phyloP scores from a whole-genome alignment of 30 jellyfish, hydroid and myxozoan species.

The Aurelia coerulea region DNA sequence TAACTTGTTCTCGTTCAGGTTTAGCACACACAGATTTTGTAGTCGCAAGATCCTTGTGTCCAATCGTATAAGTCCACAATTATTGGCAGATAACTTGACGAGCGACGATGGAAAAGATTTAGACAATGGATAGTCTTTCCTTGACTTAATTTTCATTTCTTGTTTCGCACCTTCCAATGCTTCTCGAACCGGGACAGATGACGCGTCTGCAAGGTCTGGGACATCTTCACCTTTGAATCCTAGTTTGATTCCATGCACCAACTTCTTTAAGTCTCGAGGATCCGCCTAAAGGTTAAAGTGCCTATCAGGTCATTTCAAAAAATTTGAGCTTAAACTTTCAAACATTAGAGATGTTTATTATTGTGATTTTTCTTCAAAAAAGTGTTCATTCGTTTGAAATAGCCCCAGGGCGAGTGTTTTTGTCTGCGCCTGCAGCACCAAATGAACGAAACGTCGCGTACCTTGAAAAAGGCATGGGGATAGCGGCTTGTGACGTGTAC shows the following conservation, averaged over 20 bases:
- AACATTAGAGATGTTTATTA: too few relatives aligned
- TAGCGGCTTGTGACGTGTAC: too few relatives aligned
- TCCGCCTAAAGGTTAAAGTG: slow-evolving; percentile 54
- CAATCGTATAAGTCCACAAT: slow-evolving; percentile 58
- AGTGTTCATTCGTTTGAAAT: too few relatives aligned
- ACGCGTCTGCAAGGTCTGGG: background rate
- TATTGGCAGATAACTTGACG: slow-evolving; percentile 39
- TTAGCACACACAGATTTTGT: slow-evolving; percentile 34
- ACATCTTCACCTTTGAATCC: slow-evolving; percentile 73
- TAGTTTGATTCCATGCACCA: slow-evolving; percentile 62
- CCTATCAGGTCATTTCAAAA: too few relatives aligned
- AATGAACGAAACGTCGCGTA: too few relatives aligned
- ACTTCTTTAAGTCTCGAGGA: slow-evolving; percentile 63
- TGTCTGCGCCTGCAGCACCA: too few relatives aligned
- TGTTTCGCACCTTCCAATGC: slow-evolving; percentile 65
- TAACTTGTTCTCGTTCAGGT: slow-evolving; percentile 61
- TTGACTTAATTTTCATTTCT: slow-evolving; percentile 62
- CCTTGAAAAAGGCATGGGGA: too few relatives aligned
- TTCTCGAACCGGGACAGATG: background rate
- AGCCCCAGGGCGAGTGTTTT: too few relatives aligned
- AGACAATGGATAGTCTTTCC: slow-evolving; percentile 61
- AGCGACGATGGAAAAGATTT: slow-evolving; percentile 68
- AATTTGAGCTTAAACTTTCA: too few relatives aligned
- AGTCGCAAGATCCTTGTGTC: slow-evolving; percentile 69
- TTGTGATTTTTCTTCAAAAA: too few relatives aligned